Evolutionary conservation across 1,140 invertebrate species (phyloP).

Genomic region (Drosophila willistoni): DNA sequence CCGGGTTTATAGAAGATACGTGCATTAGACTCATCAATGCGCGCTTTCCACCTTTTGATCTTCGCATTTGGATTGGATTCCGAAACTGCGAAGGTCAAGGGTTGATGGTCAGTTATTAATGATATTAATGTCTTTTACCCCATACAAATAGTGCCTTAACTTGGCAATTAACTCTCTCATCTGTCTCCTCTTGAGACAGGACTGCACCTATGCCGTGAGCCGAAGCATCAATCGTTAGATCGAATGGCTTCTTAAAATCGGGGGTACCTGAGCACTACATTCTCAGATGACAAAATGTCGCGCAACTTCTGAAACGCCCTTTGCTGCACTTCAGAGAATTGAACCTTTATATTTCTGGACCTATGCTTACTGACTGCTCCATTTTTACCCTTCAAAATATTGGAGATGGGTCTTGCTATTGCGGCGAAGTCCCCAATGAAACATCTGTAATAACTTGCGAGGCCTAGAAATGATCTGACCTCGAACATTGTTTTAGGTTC

Average conservation of each 20-base stretch:
- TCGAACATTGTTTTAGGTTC: too few relatives aligned
- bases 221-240: conserved; percentile 68
- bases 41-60: conserved; percentile 16
- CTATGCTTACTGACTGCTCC: conserved; percentile 20
- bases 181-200: conserved; percentile 5
- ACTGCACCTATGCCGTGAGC: conserved; percentile 16
- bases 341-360: conserved; percentile 18
- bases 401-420: conserved; percentile 8
- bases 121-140: conserved; percentile 21
- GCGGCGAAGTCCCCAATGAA: background rate
- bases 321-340: conserved; percentile 6
- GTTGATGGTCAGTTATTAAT: conserved; percentile 31
- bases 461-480: too few relatives aligned
- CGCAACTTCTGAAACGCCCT: conserved; percentile 2
- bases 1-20: conserved; percentile 51
- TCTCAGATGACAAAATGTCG: conserved; percentile 47
- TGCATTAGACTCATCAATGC: conserved; percentile 1
- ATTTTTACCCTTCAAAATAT: conserved; percentile 31
- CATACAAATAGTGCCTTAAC: conserved; percentile 25
- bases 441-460: too few relatives aligned
- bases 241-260: conserved; percentile 72
- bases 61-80: conserved; percentile 42
- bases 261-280: conserved; percentile 75
- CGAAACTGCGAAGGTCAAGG: conserved; percentile 23
- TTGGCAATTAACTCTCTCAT: conserved; percentile 6